phyloP scores from a whole-genome alignment of 2,888 invertebrate genomes.

The Anagyrus pseudococci region DNA sequence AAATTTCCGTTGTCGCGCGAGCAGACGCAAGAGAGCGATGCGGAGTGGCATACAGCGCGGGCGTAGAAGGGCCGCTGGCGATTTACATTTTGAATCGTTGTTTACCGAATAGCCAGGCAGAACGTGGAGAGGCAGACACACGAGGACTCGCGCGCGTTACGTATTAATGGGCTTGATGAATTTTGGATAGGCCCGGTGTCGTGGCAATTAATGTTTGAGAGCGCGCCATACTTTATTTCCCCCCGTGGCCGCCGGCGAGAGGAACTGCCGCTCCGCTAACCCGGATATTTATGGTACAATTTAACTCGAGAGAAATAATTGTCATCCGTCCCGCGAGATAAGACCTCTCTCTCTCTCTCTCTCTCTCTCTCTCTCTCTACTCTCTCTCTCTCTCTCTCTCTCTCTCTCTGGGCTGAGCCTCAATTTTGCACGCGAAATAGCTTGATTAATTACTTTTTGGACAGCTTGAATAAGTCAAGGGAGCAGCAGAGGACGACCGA shows the following conservation, averaged over 20 bases:
- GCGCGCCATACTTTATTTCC: constrained; percentile 25
- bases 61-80: neutral
- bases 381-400: neutral
- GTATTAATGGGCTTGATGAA: constrained; percentile 21
- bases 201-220: constrained; percentile 33
- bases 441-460: constrained; percentile 30
- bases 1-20: too few relatives aligned
- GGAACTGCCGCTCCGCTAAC: neutral
- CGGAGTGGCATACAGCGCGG: too few relatives aligned
- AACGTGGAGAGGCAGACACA: neutral
- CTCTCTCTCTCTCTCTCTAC: neutral
- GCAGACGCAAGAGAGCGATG: too few relatives aligned
- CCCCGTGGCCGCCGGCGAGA: neutral
- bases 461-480: too few relatives aligned
- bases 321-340: constrained; percentile 33
- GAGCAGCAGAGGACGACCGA: too few relatives aligned
- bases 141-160: neutral
- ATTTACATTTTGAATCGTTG: neutral
- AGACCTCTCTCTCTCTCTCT: constrained; percentile 5
- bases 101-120: too few relatives aligned
- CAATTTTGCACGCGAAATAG: constrained; percentile 32
- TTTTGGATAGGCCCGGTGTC: constrained; percentile 20
- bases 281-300: constrained; percentile 36
- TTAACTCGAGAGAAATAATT: constrained; percentile 37
- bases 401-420: neutral